Conservation (phyloP, 1,140 invertebrate genomes). For the Drosophila arizonae region DNA sequence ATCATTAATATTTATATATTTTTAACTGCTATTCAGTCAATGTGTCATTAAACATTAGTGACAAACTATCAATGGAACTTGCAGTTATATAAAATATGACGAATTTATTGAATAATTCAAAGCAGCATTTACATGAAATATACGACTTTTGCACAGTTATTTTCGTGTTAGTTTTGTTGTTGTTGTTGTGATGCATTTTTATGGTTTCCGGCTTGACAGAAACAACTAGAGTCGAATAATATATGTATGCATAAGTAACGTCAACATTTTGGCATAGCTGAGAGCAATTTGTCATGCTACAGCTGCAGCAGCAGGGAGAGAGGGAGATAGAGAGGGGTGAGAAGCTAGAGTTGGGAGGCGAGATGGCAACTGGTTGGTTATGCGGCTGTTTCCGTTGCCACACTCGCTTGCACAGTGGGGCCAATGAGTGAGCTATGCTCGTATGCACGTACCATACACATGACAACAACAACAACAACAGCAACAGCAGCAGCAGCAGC, state of each 20-base stretch:
- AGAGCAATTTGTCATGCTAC: slow-evolving; percentile 47
- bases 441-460: slow-evolving; percentile 45
- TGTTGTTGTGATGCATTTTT: slow-evolving; percentile 27
- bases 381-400: slow-evolving; percentile 40
- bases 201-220: slow-evolving; percentile 35
- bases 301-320: slow-evolving; percentile 15
- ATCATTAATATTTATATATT: too few species aligned
- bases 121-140: not conserved
- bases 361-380: slow-evolving; percentile 44
- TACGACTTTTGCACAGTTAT: not conserved
- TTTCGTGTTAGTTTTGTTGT: not conserved
- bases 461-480: not conserved
- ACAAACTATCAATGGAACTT: not conserved
- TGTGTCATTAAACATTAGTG: too few species aligned
- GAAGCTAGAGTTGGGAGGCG: not conserved
- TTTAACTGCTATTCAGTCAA: too few species aligned
- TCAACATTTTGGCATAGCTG: slow-evolving; percentile 23
- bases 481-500: slow-evolving; percentile 4
- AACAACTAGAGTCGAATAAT: not conserved
- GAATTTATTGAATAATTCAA: slow-evolving; percentile 19
- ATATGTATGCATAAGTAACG: not conserved
- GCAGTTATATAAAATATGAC: slow-evolving; percentile 1
- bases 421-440: slow-evolving; percentile 34
- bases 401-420: slow-evolving; percentile 31
- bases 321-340: not conserved